Base-by-base conservation (phyloP, 2,888 invertebrate species). In the Tetragonisca angustula region DNA sequence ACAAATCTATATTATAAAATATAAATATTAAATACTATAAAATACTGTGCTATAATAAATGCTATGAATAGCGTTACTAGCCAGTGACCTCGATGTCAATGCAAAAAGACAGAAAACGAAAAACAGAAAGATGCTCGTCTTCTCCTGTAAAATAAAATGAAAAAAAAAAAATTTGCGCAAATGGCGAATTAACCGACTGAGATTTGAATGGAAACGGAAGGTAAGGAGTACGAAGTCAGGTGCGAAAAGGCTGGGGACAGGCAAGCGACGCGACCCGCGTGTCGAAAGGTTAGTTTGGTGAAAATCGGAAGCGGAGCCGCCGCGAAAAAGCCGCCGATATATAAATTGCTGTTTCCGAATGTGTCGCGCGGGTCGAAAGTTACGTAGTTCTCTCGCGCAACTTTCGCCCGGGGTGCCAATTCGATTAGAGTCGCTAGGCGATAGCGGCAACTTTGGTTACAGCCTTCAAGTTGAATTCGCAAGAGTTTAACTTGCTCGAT, bases 401-500 rank as follows among this genome's bases (percentile, higher is more conserved):
- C 64, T 82, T 61, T 85, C 61, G 56, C 61, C 36, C 59, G 43
- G 43, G 68, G 67, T 78, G 85, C 75, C 85, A 82, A 86, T 73
- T 85, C 78, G 85, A 73, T 77, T 78, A 82, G 83, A 82, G 82
- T 84, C 84, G 75, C 78, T 56, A 43, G 68, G 69, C 72, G 79
- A 81, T 84, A 86, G 79, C 65, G 43, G 72, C 64, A 84, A 87
- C 81, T 87, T 87, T 81, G 87, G 84, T 86, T 81, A 87, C 80
- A 83, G 61, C 76, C 73, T 76, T 79, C 75, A 83, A 83, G 68
- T 81, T 79, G 79, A 84, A 87, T 86, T 84, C 86, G 86, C 87
- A 75, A 74, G 79, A 79, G 81, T 86, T 87, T 81, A 87, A 87
- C 84, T 84, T 77, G 83, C 79, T 75, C 86, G 86, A 87, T 87